These are phyloP conservation scores for Andrena praecox DNA, from an alignment of 2,888 invertebrate species.

Conservation along the genomic window DNA sequence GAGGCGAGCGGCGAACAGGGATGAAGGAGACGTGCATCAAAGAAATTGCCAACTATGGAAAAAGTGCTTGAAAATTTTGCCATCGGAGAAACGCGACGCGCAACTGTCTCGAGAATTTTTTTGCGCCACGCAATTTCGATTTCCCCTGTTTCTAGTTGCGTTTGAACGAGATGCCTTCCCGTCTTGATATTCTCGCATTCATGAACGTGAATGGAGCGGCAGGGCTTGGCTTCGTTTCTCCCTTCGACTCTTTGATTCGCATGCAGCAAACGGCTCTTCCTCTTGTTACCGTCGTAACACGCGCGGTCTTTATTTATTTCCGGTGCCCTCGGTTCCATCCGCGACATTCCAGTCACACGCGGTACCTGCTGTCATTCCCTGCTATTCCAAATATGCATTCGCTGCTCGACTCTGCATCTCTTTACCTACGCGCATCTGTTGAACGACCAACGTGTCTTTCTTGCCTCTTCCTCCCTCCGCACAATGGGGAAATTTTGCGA, in stretches of 20 bases:
- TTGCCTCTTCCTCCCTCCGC: too few species aligned
- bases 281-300: neutral
- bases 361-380: neutral
- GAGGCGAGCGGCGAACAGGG: constrained; percentile 20
- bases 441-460: neutral
- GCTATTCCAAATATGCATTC: neutral
- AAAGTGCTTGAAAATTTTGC: neutral
- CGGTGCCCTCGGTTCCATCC: neutral
- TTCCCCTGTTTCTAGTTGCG: too few species aligned
- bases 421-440: neutral
- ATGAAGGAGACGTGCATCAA: neutral
- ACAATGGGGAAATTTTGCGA: too few species aligned
- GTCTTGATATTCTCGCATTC: neutral
- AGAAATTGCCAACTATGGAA: constrained; percentile 26
- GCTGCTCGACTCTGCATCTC: neutral
- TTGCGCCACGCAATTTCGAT: too few species aligned
- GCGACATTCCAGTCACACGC: neutral
- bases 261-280: neutral
- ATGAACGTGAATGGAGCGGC: neutral
- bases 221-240: neutral
- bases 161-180: too few species aligned
- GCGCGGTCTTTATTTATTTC: neutral
- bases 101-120: too few species aligned
- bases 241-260: constrained; percentile 30
- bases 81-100: too few species aligned